Base-by-base conservation (phyloP, 1,140 invertebrate species). In the Scaptomyza montana region DNA sequence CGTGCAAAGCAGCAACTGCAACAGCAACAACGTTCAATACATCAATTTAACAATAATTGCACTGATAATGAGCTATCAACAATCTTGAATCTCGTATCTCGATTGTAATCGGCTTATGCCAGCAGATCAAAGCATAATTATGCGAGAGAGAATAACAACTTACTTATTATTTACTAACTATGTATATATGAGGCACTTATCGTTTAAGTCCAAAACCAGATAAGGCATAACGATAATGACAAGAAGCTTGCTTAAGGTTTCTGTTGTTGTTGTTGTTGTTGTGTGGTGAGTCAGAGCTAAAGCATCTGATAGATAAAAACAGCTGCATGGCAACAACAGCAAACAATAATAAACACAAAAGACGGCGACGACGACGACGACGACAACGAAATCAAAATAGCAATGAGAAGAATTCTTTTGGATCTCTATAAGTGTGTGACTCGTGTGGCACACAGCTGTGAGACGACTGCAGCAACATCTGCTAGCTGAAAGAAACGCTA, bases 261-360 rank as follows among this genome's bases (percentile, higher is more conserved):
- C 2, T 1, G 33, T 9, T 36, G 33, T 7, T 36, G 33, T 9
- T 36, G 33, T 7, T 36, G 33, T 9, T 36, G 33, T 36, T 54
- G 19, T 12, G 16, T 43, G 28, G 49, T 86, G 81, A 86, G 49
- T 86, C 81, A 86, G 25, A 28, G 25, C 39, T 51, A 56, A 82
- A 74, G 81, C 72, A 86, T 86, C 81, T 82, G 78, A 87, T 76
- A 86, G 81, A 86, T 86, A 86, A 87, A 25, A 82, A 69, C 81
- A 87, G 81, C 81, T 86, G 81, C 81, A 81, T 71, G 66, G 74
- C 78, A 80, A 81, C 79, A 67, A 39, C 25, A 61, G 50, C 50
- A 53, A 53, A 41, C 49, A 47, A 61, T 49, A 71, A 54, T 50
- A 53, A 70, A 39, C 43, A 53, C 51, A 62, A 43, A 74, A 78